phyloP scores from a whole-genome alignment of 2,113 vertebrate species.

The Mormyrus iriodes region DNA sequence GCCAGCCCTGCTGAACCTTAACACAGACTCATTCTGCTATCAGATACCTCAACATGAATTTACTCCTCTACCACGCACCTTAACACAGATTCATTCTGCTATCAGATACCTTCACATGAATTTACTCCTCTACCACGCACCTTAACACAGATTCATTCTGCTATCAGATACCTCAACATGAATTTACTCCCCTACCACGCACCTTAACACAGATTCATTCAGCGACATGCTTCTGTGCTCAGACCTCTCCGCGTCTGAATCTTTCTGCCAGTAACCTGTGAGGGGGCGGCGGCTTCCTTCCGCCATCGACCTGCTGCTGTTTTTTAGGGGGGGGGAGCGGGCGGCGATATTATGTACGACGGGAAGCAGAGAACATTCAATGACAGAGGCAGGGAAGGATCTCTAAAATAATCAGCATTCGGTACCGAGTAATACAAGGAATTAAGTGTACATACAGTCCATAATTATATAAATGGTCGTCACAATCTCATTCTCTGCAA shows the following conservation, averaged over 20 bases:
- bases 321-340: conserved; percentile 8
- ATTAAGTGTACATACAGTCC: background rate
- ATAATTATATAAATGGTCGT: background rate
- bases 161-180: background rate
- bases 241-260: background rate
- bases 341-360: conserved; percentile 18
- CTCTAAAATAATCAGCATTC: background rate
- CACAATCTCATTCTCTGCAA: background rate
- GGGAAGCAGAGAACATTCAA: conserved; percentile 10
- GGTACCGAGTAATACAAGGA: background rate
- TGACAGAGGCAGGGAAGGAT: background rate
- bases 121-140: background rate
- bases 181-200: background rate
- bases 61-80: background rate
- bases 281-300: conserved; percentile 37
- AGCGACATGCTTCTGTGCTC: background rate
- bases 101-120: background rate
- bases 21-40: background rate
- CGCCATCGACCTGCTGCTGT: conserved; percentile 17
- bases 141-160: background rate
- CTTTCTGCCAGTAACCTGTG: conserved; percentile 4
- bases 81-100: background rate
- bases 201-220: background rate
- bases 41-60: background rate
- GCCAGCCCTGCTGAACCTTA: background rate